Evolutionary conservation across 92 coral and sea anemone species (phyloP), one percentile per base, ranked within the genome.

Genomic region (Galaxea fascicularis): DNA sequence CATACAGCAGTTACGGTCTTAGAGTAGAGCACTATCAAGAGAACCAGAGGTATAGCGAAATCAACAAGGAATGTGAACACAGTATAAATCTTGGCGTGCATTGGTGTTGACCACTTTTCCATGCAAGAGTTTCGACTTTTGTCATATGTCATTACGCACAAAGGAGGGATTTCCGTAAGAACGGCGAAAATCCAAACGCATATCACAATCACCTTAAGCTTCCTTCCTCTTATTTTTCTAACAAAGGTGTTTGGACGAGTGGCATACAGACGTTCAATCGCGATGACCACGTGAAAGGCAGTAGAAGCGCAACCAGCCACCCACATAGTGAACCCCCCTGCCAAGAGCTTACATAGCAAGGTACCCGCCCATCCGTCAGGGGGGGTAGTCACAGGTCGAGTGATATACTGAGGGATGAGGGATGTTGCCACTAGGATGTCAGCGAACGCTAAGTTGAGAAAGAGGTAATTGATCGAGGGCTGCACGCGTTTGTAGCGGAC

Each of bases 371-470:
- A 22, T 18, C 92, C 92, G 13, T 20, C 86, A 10, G 92, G 92
- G 39, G 73, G 86, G 26, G 86, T 63, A n/a, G 18, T 78, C 8
- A 51, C 22, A 7, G 71, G 81, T 4, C 85, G 46, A 31, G 84
- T 68, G 8, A 89, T 72, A 56, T 84, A 89, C 63, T 63, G 76
- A 31, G 89, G 86, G 76, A 77, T 83, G 69, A 89, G 73, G 56
- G 86, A 89, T 54, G 86, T 71, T 17, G 80, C 73, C 17, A 89
- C 39, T 27, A 89, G 57, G 62, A 84, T 77, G 84, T 89, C 92
- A n/a, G 92, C 54, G 62, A 89, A 31, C 10, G 92, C 92, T 16
- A 89, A 74, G 79, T 82, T 89, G 66, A 89, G 81, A 71, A 89
- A 83, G 65, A 89, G 88, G 63, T 69, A 71, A 71, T 89, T 89